Evolutionary conservation across 2,113 vertebrate species (phyloP).

Genomic region (Mesembrinibis cayennensis): DNA sequence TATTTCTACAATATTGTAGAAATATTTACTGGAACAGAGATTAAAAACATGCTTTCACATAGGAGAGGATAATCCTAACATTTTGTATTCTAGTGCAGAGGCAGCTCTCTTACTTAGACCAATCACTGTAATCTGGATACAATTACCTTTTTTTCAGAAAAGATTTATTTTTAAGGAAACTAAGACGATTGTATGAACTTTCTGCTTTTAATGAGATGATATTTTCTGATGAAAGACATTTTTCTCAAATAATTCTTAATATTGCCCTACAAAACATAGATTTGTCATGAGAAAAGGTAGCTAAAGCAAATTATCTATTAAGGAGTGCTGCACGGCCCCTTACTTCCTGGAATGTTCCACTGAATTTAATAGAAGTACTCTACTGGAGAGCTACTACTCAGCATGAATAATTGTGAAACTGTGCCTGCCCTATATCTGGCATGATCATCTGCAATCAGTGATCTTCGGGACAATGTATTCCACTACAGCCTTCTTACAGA

Average conservation of each 20-base stretch:
- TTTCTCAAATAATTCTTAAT: neutral
- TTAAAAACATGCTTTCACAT: neutral
- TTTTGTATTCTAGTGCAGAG: neutral
- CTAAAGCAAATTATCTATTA: neutral
- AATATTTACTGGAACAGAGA: neutral
- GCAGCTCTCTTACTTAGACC: neutral
- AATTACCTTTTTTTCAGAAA: neutral
- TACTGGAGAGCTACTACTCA: neutral
- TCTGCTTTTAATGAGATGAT: neutral
- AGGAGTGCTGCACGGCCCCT: neutral
- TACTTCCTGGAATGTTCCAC: neutral
- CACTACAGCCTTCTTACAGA: neutral
- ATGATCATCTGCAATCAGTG: neutral
- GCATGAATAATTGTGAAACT: neutral
- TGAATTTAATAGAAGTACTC: neutral
- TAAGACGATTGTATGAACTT: neutral
- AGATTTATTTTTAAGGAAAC: neutral
- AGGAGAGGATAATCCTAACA: neutral
- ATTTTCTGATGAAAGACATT: neutral
- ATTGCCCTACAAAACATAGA: neutral
- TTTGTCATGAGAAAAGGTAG: neutral
- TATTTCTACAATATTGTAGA: neutral
- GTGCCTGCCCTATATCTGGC: neutral
- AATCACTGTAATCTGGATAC: neutral
- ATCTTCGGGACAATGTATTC: neutral